Percentiles rank a stretch among this genome's conserved stretches.
phyloP scores from a whole-genome alignment of 2,113 vertebrate genomes.

The Cnemophilus loriae region DNA sequence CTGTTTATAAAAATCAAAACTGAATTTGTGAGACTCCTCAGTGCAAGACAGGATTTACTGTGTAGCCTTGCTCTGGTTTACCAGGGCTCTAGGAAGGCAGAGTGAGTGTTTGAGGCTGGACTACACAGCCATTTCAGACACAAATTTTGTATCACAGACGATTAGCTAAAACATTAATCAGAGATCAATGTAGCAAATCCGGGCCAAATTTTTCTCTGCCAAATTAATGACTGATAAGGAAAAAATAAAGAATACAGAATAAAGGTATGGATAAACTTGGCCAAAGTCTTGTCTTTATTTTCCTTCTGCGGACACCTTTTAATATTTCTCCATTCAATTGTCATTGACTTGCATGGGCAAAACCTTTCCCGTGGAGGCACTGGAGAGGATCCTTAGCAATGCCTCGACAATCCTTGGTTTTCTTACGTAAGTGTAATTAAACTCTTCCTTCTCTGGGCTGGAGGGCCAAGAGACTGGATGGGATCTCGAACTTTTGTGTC shows the following conservation, averaged over 20 bases:
- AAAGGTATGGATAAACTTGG: neutral
- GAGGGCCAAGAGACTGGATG: neutral
- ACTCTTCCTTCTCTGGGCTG: neutral
- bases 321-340: neutral
- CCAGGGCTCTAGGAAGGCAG: neutral
- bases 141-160: neutral
- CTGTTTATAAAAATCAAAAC: constrained; percentile 67
- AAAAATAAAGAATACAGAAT: neutral
- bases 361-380: neutral
- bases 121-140: neutral
- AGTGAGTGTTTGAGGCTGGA: neutral
- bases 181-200: neutral
- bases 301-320: neutral
- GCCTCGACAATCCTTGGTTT: neutral
- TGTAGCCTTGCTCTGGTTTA: constrained; percentile 14
- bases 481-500: neutral
- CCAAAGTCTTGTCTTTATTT: neutral
- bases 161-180: neutral
- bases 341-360: neutral
- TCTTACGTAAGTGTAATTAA: neutral
- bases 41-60: constrained; percentile 39
- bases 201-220: neutral
- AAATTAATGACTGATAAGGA: neutral
- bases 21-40: constrained; percentile 61
- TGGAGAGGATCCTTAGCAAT: neutral